These are phyloP conservation scores for Spheniscus mendiculus DNA, from an alignment of 2,113 vertebrate species.

Conservation along the genomic window DNA sequence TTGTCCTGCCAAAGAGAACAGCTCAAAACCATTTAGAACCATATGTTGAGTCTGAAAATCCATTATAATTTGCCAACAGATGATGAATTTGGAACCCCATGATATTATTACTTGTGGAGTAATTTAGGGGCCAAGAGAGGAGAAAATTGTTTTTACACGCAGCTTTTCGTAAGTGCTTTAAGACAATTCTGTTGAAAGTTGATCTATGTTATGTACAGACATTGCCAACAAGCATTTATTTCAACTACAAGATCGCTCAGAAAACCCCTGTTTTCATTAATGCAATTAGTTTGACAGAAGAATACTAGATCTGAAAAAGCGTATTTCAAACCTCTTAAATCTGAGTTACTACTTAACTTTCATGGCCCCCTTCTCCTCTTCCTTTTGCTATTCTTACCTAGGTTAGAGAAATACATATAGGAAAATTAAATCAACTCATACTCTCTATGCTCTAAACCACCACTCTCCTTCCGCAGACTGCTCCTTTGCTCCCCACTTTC, in stretches of 20 bases:
- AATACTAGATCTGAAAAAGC: neutral
- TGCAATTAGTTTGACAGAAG: neutral
- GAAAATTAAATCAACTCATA: neutral
- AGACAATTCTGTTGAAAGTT: neutral
- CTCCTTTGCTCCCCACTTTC: neutral
- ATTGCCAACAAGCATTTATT: neutral
- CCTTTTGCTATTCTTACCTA: neutral
- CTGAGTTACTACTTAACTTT: neutral
- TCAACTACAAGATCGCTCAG: neutral
- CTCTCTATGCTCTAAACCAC: neutral
- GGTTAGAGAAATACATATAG: neutral
- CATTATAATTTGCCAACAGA: neutral
- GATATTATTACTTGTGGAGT: neutral
- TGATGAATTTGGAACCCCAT: neutral
- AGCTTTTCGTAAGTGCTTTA: neutral
- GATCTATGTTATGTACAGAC: neutral
- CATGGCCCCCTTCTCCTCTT: neutral
- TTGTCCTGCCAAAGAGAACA: slow-evolving; percentile 20
- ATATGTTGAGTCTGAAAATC: neutral
- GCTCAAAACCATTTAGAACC: neutral
- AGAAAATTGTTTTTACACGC: neutral
- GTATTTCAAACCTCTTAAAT: neutral
- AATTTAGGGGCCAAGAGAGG: neutral
- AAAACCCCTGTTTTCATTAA: neutral
- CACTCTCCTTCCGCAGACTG: neutral